Evolutionary conservation across 2,113 vertebrate species (phyloP).

Genomic region (Esox niger): DNA sequence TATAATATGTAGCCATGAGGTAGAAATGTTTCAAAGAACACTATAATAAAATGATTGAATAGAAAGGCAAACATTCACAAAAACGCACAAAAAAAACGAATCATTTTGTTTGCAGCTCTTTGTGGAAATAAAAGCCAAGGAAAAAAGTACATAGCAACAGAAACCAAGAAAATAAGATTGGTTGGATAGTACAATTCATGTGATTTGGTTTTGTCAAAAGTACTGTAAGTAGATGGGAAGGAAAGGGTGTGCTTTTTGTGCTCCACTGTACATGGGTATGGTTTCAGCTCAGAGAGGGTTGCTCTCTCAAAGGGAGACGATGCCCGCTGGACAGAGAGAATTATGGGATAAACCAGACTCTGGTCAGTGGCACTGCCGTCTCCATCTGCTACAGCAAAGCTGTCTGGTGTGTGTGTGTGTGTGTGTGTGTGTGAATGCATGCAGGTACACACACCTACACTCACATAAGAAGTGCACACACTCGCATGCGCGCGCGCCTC

Average conservation of each 20-base stretch:
- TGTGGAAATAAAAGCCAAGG: neutral
- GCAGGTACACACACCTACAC: slow-evolving; percentile 2
- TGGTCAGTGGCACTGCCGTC: slow-evolving; percentile 74
- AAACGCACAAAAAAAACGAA: slow-evolving; percentile 12
- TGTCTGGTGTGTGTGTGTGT: slow-evolving; percentile 67
- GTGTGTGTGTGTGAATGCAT: slow-evolving; percentile 9
- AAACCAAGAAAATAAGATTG: slow-evolving; percentile 56
- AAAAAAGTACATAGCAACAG: slow-evolving; percentile 18
- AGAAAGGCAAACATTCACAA: slow-evolving; percentile 61
- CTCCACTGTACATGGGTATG: slow-evolving; percentile 62
- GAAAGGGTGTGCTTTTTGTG: slow-evolving; percentile 72
- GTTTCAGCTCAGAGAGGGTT: slow-evolving; percentile 49
- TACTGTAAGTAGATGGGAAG: slow-evolving; percentile 1
- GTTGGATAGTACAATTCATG: slow-evolving; percentile 73
- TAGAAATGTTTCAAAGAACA: slow-evolving; percentile 95
- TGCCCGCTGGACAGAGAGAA: slow-evolving; percentile 68
- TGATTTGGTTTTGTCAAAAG: slow-evolving; percentile 61
- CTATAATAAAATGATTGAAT: slow-evolving; percentile 44
- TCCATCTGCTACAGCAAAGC: slow-evolving; percentile 76
- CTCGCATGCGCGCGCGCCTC: neutral
- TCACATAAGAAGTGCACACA: neutral
- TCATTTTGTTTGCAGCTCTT: slow-evolving; percentile 20
- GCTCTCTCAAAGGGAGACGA: slow-evolving; percentile 56
- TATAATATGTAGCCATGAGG: slow-evolving; percentile 97
- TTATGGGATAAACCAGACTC: slow-evolving; percentile 62